Percentiles rank a stretch among this genome's conserved stretches.
Evolutionary conservation across 2,888 invertebrate genomes (phyloP).

Genomic region (Sepiola atlantica): DNA sequence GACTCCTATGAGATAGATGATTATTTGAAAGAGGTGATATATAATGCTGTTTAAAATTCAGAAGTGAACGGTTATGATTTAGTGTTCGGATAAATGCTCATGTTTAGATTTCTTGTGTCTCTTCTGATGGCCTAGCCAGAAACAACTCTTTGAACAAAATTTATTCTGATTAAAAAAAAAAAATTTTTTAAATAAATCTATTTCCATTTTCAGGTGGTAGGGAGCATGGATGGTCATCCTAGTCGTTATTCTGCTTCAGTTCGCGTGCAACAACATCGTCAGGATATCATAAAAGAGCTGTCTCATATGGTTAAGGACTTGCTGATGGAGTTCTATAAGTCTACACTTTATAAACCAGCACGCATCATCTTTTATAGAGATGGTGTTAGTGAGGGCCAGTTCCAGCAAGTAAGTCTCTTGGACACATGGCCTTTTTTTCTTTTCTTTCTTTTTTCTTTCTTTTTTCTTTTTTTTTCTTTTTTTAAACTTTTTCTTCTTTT

Average conservation of each 20-base stretch:
- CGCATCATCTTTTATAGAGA: slow-evolving; percentile 99
- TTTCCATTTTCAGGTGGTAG: slow-evolving; percentile 81
- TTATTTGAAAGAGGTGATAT: too few relatives aligned
- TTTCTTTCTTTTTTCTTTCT: background rate
- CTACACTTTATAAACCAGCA: slow-evolving; percentile 99
- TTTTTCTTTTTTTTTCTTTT: background rate
- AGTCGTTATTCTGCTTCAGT: slow-evolving; percentile 99
- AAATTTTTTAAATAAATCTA: background rate
- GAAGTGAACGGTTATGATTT: too few relatives aligned
- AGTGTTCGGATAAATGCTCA: too few relatives aligned
- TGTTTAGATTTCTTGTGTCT: background rate
- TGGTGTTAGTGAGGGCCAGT: slow-evolving; percentile 99
- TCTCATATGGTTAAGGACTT: slow-evolving; percentile 98
- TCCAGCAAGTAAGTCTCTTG: slow-evolving; percentile 84
- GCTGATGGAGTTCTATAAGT: slow-evolving; percentile 99
- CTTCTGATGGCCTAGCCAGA: background rate
- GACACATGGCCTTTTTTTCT: background rate
- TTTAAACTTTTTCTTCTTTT: background rate
- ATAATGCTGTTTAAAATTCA: too few relatives aligned
- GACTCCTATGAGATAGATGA: too few relatives aligned
- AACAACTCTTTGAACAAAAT: too few relatives aligned
- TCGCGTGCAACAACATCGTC: slow-evolving; percentile 95
- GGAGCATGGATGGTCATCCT: slow-evolving; percentile 99
- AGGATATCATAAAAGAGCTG: slow-evolving; percentile 99
- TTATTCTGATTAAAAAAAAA: too few relatives aligned